A percentile compares a stretch with the other conserved stretches of the same genome.
These are phyloP conservation scores for Mergus octosetaceus DNA, from an alignment of 2,797 vertebrate genomes.

Conservation along the genomic window DNA sequence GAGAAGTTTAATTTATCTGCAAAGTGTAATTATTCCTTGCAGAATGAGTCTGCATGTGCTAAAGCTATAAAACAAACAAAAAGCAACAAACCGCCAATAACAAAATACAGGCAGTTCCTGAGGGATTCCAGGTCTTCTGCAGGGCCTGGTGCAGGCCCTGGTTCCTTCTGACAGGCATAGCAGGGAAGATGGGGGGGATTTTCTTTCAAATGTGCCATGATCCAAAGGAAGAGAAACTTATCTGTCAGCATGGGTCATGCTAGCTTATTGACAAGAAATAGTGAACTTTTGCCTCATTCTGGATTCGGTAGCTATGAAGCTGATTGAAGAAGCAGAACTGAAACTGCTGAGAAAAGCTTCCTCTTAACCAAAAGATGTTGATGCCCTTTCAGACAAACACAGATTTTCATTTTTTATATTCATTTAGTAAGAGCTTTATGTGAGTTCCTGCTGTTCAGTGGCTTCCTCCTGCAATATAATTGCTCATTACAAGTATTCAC, in stretches of 20 bases:
- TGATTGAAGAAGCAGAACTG: slow-evolving; percentile 30
- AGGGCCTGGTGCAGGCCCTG: neutral
- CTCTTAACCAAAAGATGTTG: neutral
- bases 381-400: neutral
- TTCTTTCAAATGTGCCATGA: neutral
- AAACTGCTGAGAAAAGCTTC: slow-evolving; percentile 38
- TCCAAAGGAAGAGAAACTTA: neutral
- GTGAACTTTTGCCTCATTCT: neutral
- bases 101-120: too few species aligned
- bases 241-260: neutral
- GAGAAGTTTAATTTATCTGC: neutral
- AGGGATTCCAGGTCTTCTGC: too few species aligned
- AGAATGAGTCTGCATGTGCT: neutral
- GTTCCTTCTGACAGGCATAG: neutral
- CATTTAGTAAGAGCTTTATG: neutral
- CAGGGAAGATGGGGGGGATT: neutral
- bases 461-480: neutral
- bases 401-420: neutral
- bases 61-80: neutral
- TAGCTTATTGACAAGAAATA: neutral
- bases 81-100: too few species aligned
- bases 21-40: neutral
- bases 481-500: neutral
- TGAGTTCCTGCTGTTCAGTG: neutral
- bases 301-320: neutral